Evolutionary conservation across 23 tunicate genomes (phyloP).

Genomic region (Halocynthia aurantium): DNA sequence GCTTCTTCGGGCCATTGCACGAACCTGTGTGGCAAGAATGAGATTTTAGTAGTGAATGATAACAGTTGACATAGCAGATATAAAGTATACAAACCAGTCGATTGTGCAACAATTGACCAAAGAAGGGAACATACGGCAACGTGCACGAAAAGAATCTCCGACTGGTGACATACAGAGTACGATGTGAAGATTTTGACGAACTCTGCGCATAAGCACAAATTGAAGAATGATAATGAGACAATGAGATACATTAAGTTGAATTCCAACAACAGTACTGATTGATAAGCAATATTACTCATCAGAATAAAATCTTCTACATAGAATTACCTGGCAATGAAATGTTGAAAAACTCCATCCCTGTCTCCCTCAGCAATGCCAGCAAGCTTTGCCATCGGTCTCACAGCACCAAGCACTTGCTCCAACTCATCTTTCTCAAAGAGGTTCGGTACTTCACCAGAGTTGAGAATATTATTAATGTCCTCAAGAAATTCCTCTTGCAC

Average conservation of each 20-base stretch:
- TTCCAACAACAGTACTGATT: too few relatives aligned
- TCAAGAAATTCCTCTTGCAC: constrained; percentile 97
- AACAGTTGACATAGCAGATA: too few relatives aligned
- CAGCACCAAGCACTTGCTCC: constrained; percentile 88
- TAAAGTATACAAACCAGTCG: constrained; percentile 63
- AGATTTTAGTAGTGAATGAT: too few relatives aligned
- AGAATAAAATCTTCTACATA: too few relatives aligned
- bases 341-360: constrained; percentile 93
- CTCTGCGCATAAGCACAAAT: constrained; percentile 31
- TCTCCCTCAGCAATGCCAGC: constrained; percentile 86
- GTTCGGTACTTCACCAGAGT: constrained; percentile 98
- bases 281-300: too few relatives aligned
- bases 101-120: constrained; percentile 98
- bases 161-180: constrained; percentile 99
- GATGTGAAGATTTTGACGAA: constrained; percentile 90
- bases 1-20: constrained; percentile 99
- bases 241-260: too few relatives aligned
- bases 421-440: constrained; percentile 94
- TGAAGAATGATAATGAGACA: neutral
- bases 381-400: constrained; percentile 81
- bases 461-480: constrained; percentile 97
- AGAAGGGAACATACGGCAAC: constrained; percentile 94
- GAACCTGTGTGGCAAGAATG: constrained; percentile 43
- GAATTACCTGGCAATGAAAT: constrained; percentile 86
- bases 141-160: constrained; percentile 90